Evolutionary conservation across 2,113 vertebrate species (phyloP).

Genomic region (Dipodomys merriami): DNA sequence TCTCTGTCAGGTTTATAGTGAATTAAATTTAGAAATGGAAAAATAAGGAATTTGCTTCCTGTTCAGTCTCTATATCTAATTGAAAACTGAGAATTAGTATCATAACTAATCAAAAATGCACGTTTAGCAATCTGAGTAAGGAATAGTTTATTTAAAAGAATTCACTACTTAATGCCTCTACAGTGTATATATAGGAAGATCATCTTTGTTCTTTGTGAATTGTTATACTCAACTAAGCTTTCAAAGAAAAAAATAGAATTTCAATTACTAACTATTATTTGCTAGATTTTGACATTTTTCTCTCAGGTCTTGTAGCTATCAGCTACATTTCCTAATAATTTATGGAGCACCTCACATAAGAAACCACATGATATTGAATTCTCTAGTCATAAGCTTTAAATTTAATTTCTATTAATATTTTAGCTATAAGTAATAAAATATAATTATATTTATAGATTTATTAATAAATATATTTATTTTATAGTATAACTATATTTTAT

Average conservation of each 20-base stretch:
- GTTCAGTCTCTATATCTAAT: neutral
- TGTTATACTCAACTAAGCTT: neutral
- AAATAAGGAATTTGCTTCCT: slow-evolving; percentile 8
- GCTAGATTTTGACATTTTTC: neutral
- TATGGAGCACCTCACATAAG: neutral
- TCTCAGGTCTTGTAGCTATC: neutral
- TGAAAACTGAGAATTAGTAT: slow-evolving; percentile 6
- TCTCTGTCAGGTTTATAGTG: neutral
- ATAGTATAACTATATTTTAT: too few relatives aligned
- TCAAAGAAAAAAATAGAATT: slow-evolving; percentile 1
- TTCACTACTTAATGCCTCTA: neutral
- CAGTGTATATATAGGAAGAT: neutral
- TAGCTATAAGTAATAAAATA: neutral
- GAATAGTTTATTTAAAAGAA: neutral
- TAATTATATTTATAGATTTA: slow-evolving; percentile 57
- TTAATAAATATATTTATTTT: neutral
- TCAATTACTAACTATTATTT: neutral
- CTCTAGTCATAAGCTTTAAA: slow-evolving; percentile 42
- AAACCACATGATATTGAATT: neutral
- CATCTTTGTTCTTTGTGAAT: neutral
- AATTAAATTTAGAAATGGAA: neutral
- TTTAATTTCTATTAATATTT: slow-evolving; percentile 53
- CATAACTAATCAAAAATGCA: neutral
- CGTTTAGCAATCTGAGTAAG: neutral
- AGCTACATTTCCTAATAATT: neutral